Evolutionary conservation across 35 echinoderm and acorn worm genomes (phyloP), one percentile per base, ranked within the genome.

Genomic region (Lytechinus variegatus): DNA sequence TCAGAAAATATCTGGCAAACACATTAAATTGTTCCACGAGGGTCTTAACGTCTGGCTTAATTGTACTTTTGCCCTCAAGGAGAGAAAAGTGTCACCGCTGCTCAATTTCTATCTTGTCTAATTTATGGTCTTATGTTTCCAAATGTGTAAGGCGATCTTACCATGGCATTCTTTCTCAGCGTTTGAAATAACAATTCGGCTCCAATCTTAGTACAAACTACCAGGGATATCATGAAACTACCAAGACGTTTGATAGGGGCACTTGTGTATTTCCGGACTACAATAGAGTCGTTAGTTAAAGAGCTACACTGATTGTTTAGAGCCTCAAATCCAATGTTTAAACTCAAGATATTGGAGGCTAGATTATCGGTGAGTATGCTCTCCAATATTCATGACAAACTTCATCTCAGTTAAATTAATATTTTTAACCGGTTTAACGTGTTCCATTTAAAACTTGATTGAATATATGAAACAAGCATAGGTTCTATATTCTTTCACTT

Each of bases 41-140:
- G 92, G 92, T 54, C 52, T 93, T 93, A 93, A 93, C 92, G 92
- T 93, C 92, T 93, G 92, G 53, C 92, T 93, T 93, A 93, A 93
- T 93, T 93, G 92, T 24, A 24, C 53, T 93, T 93, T 93, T 54
- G 27, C 13, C 92, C 92, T 28, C 13, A 90, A 93, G 92, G 54
- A 28, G 54, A 57, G 54, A 57, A 93, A n/a, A 54, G n/a, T 90
- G 66, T 79, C 66, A 79, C 66, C 66, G 66, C 88, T 90, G 28
- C 88, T 90, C 28, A 54, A 52, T 90, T 44, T 90, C 88, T 90
- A 44, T 90, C 88, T 90, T 90, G 52, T 90, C 88, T 90, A 90
- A 90, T 90, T 90, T 90, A 90, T 54, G 88, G 88, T 28, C 88
- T 52, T 33, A 44, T 44, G 28, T 90, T 90, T 90, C 88, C 52